Conservation (phyloP, 2,797 vertebrate genomes). For the Orestias chungarensis region DNA sequence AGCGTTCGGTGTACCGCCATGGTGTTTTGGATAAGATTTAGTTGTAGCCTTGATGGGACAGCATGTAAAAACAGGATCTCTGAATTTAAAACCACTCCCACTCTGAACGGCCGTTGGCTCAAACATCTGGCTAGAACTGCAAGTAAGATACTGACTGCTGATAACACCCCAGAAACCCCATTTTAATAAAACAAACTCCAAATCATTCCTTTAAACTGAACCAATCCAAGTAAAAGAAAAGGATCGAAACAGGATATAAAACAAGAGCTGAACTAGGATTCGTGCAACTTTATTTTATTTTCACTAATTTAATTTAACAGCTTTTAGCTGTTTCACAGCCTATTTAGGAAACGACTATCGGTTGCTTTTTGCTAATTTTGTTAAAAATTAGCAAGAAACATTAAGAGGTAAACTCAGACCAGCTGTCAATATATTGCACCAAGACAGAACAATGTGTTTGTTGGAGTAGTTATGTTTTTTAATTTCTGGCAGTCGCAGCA, state of each 20-base stretch:
- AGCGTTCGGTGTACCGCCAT: no score
- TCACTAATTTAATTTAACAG: background rate
- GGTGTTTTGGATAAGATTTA: no score
- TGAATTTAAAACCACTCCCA: no score
- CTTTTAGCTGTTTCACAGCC: background rate
- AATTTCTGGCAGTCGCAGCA: slow-evolving; percentile 22
- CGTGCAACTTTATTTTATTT: no score
- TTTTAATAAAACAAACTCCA: background rate
- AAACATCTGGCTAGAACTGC: no score
- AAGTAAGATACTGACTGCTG: background rate
- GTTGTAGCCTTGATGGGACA: no score
- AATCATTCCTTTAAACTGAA: background rate
- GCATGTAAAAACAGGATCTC: no score
- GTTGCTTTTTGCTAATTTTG: no score
- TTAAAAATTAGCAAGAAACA: no score
- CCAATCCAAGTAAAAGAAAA: background rate
- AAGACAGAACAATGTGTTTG: background rate
- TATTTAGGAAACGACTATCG: no score
- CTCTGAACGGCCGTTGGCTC: no score
- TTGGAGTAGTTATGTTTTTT: slow-evolving; percentile 18
- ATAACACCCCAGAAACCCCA: background rate
- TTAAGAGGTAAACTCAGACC: no score
- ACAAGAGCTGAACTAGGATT: background rate
- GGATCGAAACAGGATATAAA: background rate
- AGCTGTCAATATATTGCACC: background rate